Base-by-base conservation (phyloP, 2,888 invertebrate genomes). In the Chrysina gloriosa region DNA sequence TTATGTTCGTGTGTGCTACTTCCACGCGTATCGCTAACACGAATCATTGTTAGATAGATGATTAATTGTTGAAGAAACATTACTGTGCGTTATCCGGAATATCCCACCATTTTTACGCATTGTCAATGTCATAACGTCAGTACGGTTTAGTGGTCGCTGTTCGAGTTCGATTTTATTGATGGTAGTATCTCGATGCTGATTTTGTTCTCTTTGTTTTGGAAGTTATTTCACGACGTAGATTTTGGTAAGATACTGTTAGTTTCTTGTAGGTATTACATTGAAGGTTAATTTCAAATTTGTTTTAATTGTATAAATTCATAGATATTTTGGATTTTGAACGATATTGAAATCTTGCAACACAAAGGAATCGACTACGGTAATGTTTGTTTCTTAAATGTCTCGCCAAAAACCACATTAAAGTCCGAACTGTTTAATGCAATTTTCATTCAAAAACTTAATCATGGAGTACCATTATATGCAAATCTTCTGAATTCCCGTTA, bases 61-160 rank as follows among this genome's bases (percentile, higher is more conserved):
- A 45, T 45, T 45, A 45, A 45, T 45, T 21, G 45, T 19, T n/a
- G 45, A 45, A 45, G 45, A 45, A 45, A 45, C 45, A 21, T 45
- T 45, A 21, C 3, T 7, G 45, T 45, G 45, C 5, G 16, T 45
- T 45, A 45, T 45, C 45, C 19, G 45, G 21, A 45, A 45, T 45
- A 45, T 45, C 45, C 45, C 19, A 16, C 14, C 19, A n/a, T 45
- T 16, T 31, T 31, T 31, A 6, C 45, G 19, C 4, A 45, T 45
- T 45, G 45, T 45, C 45, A 45, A 45, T 45, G 45, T 45, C 45
- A 45, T 16, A 45, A 45, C 45, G 45, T 45, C 21, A 45, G 19
- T 16, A 21, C 21, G n/a, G 16, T 16, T 19, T 6, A 21, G 45
- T 19, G 21, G 21, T 21, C 21, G 45, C 19, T 21, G 19, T 45